Evolutionary conservation across 2,888 invertebrate species (phyloP).

Genomic region (Empis livida): DNA sequence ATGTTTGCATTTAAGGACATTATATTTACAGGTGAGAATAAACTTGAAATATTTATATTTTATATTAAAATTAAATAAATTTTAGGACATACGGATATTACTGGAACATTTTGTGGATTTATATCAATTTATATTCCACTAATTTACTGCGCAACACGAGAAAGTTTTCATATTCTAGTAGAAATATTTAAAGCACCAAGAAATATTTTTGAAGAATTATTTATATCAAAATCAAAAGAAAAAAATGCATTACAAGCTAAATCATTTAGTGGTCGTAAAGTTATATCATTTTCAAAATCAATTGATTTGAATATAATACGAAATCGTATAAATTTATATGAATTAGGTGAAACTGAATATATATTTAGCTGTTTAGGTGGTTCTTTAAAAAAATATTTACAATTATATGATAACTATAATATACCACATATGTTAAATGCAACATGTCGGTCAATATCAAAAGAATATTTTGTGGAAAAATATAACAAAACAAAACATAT

Average conservation of each 20-base stretch:
- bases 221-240: slow-evolving; percentile 26
- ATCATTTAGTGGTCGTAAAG: slow-evolving; percentile 32
- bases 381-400: slow-evolving; percentile 27
- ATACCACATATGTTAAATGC: slow-evolving; percentile 27
- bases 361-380: slow-evolving; percentile 28
- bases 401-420: slow-evolving; percentile 16
- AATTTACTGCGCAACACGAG: slow-evolving; percentile 26
- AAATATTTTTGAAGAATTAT: slow-evolving; percentile 30
- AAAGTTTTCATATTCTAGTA: slow-evolving; percentile 24
- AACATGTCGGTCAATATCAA: slow-evolving; percentile 29
- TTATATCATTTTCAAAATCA: slow-evolving; percentile 29
- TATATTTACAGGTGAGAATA: slow-evolving; percentile 16
- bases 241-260: slow-evolving; percentile 29
- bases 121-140: slow-evolving; percentile 28
- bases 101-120: slow-evolving; percentile 24
- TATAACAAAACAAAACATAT: slow-evolving; percentile 24
- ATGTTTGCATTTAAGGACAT: slow-evolving; percentile 25
- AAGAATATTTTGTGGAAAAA: slow-evolving; percentile 30
- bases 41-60: not conserved
- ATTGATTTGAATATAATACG: slow-evolving; percentile 29
- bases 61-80: not conserved
- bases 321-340: slow-evolving; percentile 18
- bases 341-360: slow-evolving; percentile 28
- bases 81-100: slow-evolving; percentile 21
- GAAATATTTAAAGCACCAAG: slow-evolving; percentile 30